Conservation (phyloP, 1,140 invertebrate species). For the Drosophila orena region DNA sequence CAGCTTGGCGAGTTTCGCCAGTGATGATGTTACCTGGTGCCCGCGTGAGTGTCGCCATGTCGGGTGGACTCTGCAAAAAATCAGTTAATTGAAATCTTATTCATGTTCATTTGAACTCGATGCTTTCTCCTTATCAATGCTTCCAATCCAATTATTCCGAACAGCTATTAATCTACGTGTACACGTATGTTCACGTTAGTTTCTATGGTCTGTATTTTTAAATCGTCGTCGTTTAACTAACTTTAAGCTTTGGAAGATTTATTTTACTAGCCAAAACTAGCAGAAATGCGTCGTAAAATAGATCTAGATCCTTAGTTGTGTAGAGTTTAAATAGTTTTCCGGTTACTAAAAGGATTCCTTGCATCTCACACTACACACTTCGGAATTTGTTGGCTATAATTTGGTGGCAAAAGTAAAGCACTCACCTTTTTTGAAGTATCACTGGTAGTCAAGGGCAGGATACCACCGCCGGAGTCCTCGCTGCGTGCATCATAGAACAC, state of each 20-base stretch:
- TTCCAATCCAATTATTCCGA: conserved; percentile 2
- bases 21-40: neutral
- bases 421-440: conserved; percentile 23
- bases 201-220: too few species aligned
- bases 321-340: too few species aligned
- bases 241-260: too few species aligned
- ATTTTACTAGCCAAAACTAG: too few species aligned
- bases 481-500: conserved; percentile 82
- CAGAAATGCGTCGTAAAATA: too few species aligned
- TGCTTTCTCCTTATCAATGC: conserved; percentile 1
- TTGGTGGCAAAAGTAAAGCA: neutral
- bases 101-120: conserved; percentile 16
- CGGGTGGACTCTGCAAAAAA: conserved; percentile 49
- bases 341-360: too few species aligned
- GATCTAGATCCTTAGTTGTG: too few species aligned
- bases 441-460: neutral
- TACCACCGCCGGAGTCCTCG: conserved; percentile 60
- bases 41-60: conserved; percentile 12
- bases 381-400: too few species aligned
- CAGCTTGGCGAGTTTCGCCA: conserved; percentile 21
- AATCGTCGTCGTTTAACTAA: too few species aligned
- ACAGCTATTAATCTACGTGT: too few species aligned
- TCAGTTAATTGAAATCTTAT: conserved; percentile 55
- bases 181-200: too few species aligned
- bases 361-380: too few species aligned